Conservation (phyloP, 2,797 vertebrate species). For the Glossophaga mutica region DNA sequence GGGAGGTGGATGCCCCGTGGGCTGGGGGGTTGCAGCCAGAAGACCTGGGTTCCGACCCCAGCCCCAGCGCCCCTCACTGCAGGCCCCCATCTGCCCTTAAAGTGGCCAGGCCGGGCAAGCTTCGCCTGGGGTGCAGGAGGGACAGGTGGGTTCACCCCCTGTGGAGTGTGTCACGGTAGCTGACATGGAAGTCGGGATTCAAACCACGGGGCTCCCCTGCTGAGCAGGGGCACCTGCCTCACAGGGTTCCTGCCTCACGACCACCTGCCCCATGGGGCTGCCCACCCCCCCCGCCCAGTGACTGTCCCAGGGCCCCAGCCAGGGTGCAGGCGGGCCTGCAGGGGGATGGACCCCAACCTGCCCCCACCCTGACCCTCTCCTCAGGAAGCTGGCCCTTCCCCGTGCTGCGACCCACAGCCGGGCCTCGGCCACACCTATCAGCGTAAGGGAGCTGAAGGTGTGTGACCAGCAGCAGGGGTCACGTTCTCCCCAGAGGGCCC, state of each 20-base stretch:
- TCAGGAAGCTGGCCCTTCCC: neutral
- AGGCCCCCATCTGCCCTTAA: neutral
- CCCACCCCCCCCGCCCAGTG: too few relatives aligned
- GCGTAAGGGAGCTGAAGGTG: neutral
- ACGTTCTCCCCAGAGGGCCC: neutral
- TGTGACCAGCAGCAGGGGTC: too few relatives aligned
- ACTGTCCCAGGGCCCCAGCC: neutral
- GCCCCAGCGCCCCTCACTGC: neutral
- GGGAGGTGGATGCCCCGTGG: fast-evolving
- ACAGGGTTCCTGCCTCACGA: neutral
- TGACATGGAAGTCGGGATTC: neutral
- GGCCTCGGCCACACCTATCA: neutral
- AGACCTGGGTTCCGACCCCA: neutral
- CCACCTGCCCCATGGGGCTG: neutral
- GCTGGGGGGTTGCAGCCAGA: neutral
- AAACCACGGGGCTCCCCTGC: fast-evolving
- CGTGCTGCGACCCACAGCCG: neutral
- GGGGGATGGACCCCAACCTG: neutral
- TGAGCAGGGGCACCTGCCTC: neutral
- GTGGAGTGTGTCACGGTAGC: neutral
- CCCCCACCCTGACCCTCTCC: neutral
- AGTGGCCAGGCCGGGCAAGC: neutral
- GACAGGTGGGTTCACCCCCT: neutral
- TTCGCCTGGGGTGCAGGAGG: fast-evolving
- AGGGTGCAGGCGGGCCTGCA: neutral